Base-by-base conservation (phyloP, 2,797 vertebrate species). In the Diglossa cyanea region DNA sequence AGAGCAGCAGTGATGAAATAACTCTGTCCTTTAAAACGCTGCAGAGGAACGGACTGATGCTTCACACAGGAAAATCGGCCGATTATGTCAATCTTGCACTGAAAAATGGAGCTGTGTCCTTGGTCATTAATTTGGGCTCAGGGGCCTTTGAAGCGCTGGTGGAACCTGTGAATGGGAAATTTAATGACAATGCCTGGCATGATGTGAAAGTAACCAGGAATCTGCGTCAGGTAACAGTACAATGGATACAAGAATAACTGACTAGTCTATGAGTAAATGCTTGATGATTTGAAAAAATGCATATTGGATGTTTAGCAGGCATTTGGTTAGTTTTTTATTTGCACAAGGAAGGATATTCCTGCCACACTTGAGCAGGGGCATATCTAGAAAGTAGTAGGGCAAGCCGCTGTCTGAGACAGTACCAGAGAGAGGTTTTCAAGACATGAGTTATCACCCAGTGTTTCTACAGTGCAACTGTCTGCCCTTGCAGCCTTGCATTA, bases 131-230 rank as follows among this genome's bases (percentile, higher is more conserved):
- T 99, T 98, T 99, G 99, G 99, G 99, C 98, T 99, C 99, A 97
- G 99, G 99, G 98, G 99, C 99, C 97, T 99, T 99, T 98, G 99
- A 99, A 99, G 99, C 99, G 62, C 98, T 99, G 98, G 99, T 99
- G 99, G 99, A 99, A 98, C 99, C 99, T 35, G 99, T 99, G 98
- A 99, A 99, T 98, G 99, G 99, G 98, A 99, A 99, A 98, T 99
- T 99, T 99, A 99, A 99, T 99, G 99, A 99, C 99, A 99, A 99
- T 99, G 99, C 99, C 99, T 99, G 99, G 99, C 99, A 99, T 98
- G 99, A 99, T 99, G 99, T 99, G 98, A 99, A 99, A 99, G 99
- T 99, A 98, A 99, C 99, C 98, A 98, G 99, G 98, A 99, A 99
- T 98, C 99, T 99, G 98, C 99, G 99, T 99, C 99, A 99, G 99